Conservation (phyloP, 2,888 invertebrate genomes). For the Callinectes sapidus region DNA sequence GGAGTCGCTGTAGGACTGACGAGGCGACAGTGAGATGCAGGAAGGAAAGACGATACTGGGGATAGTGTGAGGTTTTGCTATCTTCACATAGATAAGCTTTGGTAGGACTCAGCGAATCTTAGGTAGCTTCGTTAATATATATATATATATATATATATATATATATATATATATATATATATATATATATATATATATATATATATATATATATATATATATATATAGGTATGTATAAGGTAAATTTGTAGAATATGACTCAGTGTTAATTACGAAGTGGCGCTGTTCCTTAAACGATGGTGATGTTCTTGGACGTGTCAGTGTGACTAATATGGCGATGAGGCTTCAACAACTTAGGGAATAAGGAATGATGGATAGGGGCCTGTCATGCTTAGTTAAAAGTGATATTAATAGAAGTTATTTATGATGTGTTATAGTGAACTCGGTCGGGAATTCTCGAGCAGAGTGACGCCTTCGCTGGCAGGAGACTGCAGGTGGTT, state of each 20-base stretch:
- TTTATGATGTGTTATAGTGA: not conserved
- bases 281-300: not conserved
- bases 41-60: not conserved
- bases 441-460: not conserved
- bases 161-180: not conserved
- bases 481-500: slow-evolving; percentile 19
- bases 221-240: not conserved
- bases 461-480: slow-evolving; percentile 11
- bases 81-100: not conserved
- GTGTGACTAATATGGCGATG: not conserved
- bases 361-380: not conserved
- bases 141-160: not conserved
- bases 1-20: not conserved
- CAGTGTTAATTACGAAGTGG: not conserved
- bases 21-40: not conserved
- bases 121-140: too few species aligned
- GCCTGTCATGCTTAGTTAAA: not conserved
- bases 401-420: not conserved
- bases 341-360: not conserved
- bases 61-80: not conserved
- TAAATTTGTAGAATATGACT: not conserved
- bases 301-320: not conserved
- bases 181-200: not conserved
- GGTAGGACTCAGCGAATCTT: not conserved
- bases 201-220: not conserved